phyloP scores from a whole-genome alignment of 92 coral and sea anemone genomes.

The Zoanthus gigantus region DNA sequence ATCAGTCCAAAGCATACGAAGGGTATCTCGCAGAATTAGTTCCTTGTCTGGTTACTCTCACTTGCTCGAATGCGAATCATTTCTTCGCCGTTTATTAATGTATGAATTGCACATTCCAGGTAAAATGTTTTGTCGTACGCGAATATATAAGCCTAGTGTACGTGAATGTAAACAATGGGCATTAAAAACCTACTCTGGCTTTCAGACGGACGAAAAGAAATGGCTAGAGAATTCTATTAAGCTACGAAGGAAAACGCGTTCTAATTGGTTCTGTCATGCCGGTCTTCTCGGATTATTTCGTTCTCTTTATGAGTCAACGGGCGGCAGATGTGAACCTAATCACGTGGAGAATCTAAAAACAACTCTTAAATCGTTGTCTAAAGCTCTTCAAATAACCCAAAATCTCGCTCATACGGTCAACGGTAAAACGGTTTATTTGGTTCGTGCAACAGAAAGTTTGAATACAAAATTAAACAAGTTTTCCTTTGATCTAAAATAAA shows the following conservation, averaged over 20 bases:
- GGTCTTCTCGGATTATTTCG: slow-evolving; percentile 20
- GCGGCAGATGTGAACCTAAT: slow-evolving; percentile 53
- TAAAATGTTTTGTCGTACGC: slow-evolving; percentile 22
- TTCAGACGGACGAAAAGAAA: slow-evolving; percentile 19
- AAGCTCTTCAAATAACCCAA: slow-evolving; percentile 6
- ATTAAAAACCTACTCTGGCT: slow-evolving; percentile 3
- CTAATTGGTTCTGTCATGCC: slow-evolving; percentile 34
- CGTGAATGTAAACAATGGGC: slow-evolving; percentile 58
- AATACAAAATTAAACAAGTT: slow-evolving; percentile 46
- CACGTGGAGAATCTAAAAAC: slow-evolving; percentile 37
- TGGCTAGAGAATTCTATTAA: slow-evolving; percentile 14
- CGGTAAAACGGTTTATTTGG: slow-evolving; percentile 21
- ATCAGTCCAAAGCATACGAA: slow-evolving; percentile 11
- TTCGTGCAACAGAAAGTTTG: slow-evolving; percentile 27
- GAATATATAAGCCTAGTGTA: slow-evolving; percentile 1
- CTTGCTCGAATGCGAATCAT: slow-evolving; percentile 47
- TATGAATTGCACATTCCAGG: slow-evolving; percentile 35
- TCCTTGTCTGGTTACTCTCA: slow-evolving; percentile 32
- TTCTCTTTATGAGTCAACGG: slow-evolving; percentile 23
- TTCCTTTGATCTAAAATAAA: neutral
- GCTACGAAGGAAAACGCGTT: neutral
- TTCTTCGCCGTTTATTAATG: slow-evolving; percentile 28
- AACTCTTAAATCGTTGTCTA: slow-evolving; percentile 39
- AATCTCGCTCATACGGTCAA: slow-evolving; percentile 6
- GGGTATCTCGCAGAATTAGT: slow-evolving; percentile 15